A percentile compares a stretch with the other conserved stretches of the same genome.
Conservation (phyloP, 2,888 invertebrate genomes). For the Petrolisthes cinctipes region DNA sequence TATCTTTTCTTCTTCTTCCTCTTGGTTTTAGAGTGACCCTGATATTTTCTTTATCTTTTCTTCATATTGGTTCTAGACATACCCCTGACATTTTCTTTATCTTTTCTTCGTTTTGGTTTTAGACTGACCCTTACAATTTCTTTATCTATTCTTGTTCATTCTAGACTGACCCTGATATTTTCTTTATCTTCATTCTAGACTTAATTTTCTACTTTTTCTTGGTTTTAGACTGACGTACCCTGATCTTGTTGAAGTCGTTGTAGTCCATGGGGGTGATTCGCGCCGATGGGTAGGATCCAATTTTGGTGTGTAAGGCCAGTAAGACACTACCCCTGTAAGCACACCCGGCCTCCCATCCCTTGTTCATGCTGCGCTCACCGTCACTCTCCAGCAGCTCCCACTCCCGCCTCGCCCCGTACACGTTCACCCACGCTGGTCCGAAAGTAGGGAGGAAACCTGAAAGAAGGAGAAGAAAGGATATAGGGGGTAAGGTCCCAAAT, state of each 20-base stretch:
- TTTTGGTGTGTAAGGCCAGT: constrained; percentile 70
- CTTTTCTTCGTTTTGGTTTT: no score
- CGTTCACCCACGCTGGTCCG: constrained; percentile 72
- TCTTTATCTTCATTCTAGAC: not conserved
- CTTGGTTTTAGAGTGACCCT: no score
- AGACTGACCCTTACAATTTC: no score
- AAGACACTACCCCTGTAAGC: constrained; percentile 71
- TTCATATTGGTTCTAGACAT: no score
- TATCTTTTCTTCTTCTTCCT: no score
- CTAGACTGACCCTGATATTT: not conserved
- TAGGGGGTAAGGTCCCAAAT: no score
- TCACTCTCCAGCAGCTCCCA: constrained; percentile 66
- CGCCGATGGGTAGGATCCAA: constrained; percentile 70
- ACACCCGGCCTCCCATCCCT: constrained; percentile 70
- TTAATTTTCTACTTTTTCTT: not conserved
- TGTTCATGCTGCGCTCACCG: constrained; percentile 43
- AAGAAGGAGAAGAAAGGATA: not conserved
- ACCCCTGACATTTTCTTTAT: no score
- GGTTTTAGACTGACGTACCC: constrained; percentile 24
- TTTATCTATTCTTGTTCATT: not conserved
- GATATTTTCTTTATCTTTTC: no score
- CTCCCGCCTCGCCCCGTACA: constrained; percentile 72
- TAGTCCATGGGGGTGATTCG: constrained; percentile 69
- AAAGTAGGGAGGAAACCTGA: constrained; percentile 70
- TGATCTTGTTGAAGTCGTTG: constrained; percentile 69